Evolutionary conservation across 2,888 invertebrate species (phyloP).

Genomic region (Agrotis segetum): DNA sequence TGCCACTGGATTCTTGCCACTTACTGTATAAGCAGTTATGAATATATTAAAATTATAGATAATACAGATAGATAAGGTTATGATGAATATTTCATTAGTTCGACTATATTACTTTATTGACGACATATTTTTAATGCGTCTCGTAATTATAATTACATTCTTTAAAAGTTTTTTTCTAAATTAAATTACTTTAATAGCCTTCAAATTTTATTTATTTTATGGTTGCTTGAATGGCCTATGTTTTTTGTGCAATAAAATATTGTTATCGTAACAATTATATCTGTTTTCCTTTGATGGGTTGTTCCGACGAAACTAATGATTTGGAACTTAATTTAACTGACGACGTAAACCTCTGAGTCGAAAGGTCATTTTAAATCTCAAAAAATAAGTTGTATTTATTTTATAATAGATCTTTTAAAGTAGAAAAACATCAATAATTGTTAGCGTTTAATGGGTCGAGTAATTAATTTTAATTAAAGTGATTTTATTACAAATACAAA

Average conservation of each 20-base stretch:
- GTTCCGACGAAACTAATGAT: constrained; percentile 51
- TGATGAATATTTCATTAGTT: constrained; percentile 49
- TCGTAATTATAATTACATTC: constrained; percentile 23
- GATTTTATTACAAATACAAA: constrained; percentile 47
- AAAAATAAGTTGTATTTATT: constrained; percentile 13
- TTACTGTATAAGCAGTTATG: constrained; percentile 50
- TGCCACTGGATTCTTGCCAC: constrained; percentile 57
- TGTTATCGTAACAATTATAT: constrained; percentile 54
- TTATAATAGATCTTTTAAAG: constrained; percentile 10
- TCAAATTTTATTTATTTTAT: constrained; percentile 30
- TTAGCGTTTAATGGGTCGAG: constrained; percentile 34
- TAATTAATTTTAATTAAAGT: constrained; percentile 56
- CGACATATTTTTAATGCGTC: constrained; percentile 29
- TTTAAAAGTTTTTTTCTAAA: neutral
- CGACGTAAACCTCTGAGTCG: neutral
- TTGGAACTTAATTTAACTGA: constrained; percentile 33
- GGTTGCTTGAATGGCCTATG: constrained; percentile 30
- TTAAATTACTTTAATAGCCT: constrained; percentile 42
- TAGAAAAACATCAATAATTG: constrained; percentile 28
- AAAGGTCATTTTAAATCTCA: constrained; percentile 4
- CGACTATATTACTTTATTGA: constrained; percentile 31
- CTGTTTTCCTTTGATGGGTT: constrained; percentile 39
- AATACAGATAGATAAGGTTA: constrained; percentile 45
- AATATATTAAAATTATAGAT: constrained; percentile 47
- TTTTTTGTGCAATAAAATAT: constrained; percentile 48